A percentile compares a stretch with the other conserved stretches of the same genome.
These are phyloP conservation scores for Amblyopsis rosae DNA, from an alignment of 2,113 vertebrate genomes.

Conservation along the genomic window DNA sequence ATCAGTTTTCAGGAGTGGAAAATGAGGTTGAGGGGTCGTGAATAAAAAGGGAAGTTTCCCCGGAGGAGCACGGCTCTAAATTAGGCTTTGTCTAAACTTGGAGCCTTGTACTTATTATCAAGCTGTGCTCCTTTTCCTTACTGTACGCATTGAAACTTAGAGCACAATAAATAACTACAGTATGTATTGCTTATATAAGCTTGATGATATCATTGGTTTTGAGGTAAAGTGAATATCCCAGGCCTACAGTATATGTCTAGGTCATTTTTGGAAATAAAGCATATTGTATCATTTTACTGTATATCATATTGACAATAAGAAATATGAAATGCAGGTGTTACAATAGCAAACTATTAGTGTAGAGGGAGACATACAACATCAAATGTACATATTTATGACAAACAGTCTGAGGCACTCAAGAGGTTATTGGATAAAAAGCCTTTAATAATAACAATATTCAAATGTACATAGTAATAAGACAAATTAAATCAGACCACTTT, in stretches of 20 bases:
- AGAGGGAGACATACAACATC: too few species aligned
- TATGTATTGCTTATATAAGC: slow-evolving; percentile 25
- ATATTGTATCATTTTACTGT: too few species aligned
- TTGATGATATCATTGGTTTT: not conserved
- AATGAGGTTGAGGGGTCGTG: slow-evolving; percentile 69
- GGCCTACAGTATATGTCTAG: too few species aligned
- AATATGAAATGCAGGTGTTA: too few species aligned
- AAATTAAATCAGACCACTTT: not conserved
- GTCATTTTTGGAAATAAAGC: too few species aligned
- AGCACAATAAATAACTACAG: slow-evolving; percentile 41
- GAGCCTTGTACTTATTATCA: slow-evolving; percentile 59
- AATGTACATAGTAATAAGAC: too few species aligned
- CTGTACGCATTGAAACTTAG: slow-evolving; percentile 33
- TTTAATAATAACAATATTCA: too few species aligned
- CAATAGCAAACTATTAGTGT: too few species aligned
- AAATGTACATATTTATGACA: too few species aligned
- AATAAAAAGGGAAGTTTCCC: slow-evolving; percentile 69
- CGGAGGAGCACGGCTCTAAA: slow-evolving; percentile 64
- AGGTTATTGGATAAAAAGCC: too few species aligned
- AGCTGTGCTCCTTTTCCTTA: slow-evolving; percentile 74
- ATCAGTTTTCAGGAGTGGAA: slow-evolving; percentile 74
- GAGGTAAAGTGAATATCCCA: not conserved
- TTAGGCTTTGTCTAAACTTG: slow-evolving; percentile 69
- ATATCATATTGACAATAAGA: too few species aligned
- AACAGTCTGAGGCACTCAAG: too few species aligned